A percentile compares a stretch with the other conserved stretches of the same genome.
Evolutionary conservation across 1,140 invertebrate genomes (phyloP).

Genomic region (Temnothorax longispinosus): DNA sequence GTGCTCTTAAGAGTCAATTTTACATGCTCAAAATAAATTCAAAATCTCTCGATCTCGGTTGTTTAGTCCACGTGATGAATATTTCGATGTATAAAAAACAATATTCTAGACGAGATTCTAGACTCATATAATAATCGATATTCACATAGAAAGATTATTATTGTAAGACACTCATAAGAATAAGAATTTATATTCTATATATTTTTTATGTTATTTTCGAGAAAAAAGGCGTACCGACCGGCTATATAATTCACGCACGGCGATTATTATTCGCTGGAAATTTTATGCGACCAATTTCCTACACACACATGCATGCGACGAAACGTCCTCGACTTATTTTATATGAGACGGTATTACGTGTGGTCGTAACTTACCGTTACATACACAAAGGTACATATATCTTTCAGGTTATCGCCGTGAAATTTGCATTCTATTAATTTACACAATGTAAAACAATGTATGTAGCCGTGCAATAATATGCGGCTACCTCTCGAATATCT

Average conservation of each 20-base stretch:
- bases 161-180: neutral
- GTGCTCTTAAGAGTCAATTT: no score
- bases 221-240: no score
- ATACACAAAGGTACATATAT: neutral
- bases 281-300: neutral
- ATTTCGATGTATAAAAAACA: neutral
- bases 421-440: neutral
- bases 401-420: neutral
- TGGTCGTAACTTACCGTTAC: neutral
- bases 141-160: neutral
- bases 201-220: neutral
- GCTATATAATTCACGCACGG: neutral
- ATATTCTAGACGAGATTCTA: neutral
- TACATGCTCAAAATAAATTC: no score
- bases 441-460: neutral
- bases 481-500: neutral
- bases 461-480: neutral
- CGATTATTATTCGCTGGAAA: neutral
- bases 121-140: neutral
- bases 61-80: neutral
- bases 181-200: neutral
- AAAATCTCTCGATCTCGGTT: neutral
- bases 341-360: neutral
- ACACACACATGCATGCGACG: neutral
- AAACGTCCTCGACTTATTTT: constrained; percentile 1